Evolutionary conservation across 2,888 invertebrate species (phyloP).

Genomic region (Onchidella celtica): DNA sequence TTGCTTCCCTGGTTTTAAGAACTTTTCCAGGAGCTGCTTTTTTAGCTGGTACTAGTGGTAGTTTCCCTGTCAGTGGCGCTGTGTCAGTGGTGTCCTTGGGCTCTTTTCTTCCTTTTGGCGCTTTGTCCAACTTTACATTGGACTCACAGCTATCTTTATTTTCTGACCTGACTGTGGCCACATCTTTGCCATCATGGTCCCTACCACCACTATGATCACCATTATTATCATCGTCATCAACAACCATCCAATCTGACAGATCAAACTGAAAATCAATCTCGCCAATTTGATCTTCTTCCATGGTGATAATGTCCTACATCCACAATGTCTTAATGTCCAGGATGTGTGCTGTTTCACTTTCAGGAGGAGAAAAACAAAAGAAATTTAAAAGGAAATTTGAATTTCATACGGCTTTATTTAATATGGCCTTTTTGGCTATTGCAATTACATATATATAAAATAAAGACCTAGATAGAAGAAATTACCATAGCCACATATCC

Average conservation of each 20-base stretch:
- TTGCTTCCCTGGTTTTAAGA: background rate
- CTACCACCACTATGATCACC: background rate
- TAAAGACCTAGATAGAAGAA: too few relatives aligned
- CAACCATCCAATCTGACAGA: slow-evolving; percentile 32
- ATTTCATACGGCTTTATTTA: too few relatives aligned
- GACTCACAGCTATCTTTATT: background rate
- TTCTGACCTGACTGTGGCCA: background rate
- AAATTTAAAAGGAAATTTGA: too few relatives aligned
- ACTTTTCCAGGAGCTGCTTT: background rate
- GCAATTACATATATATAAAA: too few relatives aligned
- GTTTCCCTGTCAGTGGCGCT: background rate
- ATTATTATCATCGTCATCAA: slow-evolving; percentile 34
- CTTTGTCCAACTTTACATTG: background rate
- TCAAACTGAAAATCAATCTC: slow-evolving; percentile 34
- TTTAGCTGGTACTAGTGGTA: background rate
- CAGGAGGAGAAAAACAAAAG: too few relatives aligned
- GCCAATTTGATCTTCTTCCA: slow-evolving; percentile 18
- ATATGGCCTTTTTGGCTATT: too few relatives aligned
- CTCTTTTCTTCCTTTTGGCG: background rate
- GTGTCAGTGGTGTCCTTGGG: background rate
- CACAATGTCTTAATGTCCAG: too few relatives aligned
- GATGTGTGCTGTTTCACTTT: too few relatives aligned
- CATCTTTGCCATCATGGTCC: background rate
- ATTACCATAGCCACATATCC: too few relatives aligned
- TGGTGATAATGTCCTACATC: too few relatives aligned